Evolutionary conservation across 2,797 vertebrate genomes (phyloP).

Genomic region (Diceros bicornis): DNA sequence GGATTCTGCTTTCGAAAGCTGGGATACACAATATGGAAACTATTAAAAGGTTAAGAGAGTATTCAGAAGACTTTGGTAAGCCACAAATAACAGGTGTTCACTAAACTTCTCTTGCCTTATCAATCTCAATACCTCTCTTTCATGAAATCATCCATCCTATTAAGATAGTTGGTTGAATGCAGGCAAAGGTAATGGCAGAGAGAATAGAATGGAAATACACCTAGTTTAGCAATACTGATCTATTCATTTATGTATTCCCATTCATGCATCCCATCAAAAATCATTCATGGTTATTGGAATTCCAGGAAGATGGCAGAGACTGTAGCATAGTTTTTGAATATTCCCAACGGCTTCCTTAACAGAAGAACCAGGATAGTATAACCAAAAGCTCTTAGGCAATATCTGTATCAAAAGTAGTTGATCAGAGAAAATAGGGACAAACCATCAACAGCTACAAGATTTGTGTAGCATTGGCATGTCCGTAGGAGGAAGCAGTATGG

Average conservation of each 20-base stretch:
- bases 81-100: not conserved
- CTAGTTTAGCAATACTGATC: not conserved
- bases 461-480: not conserved
- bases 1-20: conserved; percentile 8
- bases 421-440: conserved; percentile 20
- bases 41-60: not conserved
- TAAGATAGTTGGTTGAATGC: not conserved
- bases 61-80: not conserved
- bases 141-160: conserved; percentile 33
- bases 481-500: not conserved
- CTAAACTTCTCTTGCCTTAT: not conserved
- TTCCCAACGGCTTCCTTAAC: not conserved
- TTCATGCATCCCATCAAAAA: not conserved
- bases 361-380: conserved; percentile 28
- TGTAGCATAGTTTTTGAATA: conserved; percentile 1
- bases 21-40: not conserved
- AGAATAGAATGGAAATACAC: not conserved
- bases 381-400: not conserved
- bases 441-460: not conserved
- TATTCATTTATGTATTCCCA: not conserved
- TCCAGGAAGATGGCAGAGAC: not conserved
- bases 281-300: not conserved
- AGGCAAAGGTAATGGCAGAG: conserved; percentile 24
- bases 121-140: not conserved
- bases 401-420: conserved; percentile 10